Percentiles rank a stretch among this genome's conserved stretches.
Conservation (phyloP, 2,797 vertebrate species). For the Danio choprae region DNA sequence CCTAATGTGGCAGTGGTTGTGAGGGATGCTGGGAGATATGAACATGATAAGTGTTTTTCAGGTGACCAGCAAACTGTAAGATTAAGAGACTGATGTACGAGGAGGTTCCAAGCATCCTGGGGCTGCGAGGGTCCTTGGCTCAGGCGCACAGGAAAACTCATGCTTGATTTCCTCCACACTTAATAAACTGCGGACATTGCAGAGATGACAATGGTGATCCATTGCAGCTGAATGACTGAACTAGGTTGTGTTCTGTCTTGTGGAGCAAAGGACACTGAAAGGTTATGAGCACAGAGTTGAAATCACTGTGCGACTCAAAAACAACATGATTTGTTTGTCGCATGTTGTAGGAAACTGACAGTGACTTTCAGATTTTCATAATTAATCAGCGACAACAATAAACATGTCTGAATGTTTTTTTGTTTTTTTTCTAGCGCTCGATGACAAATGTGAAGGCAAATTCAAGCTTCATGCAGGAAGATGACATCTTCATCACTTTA, state of each 20-base stretch:
- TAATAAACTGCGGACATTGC: constrained; percentile 30
- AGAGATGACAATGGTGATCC: constrained; percentile 35
- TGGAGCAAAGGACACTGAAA: constrained; percentile 2
- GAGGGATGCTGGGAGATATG: constrained; percentile 67
- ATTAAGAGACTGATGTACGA: constrained; percentile 63
- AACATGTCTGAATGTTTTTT: constrained; percentile 13
- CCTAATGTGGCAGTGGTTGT: not conserved
- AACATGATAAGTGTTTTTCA: constrained; percentile 73
- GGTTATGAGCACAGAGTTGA: constrained; percentile 10
- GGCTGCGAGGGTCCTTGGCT: constrained; percentile 37
- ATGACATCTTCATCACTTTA: constrained; percentile 58
- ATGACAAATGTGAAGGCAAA: constrained; percentile 38
- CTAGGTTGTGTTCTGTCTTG: constrained; percentile 14
- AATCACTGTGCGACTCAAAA: not conserved
- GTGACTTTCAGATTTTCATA: constrained; percentile 32
- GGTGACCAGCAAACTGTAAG: constrained; percentile 70
- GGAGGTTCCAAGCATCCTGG: constrained; percentile 48
- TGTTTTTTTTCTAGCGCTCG: constrained; percentile 15
- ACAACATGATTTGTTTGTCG: not conserved
- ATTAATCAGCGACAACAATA: constrained; percentile 52
- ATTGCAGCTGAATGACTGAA: constrained; percentile 39
- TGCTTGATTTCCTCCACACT: constrained; percentile 30
- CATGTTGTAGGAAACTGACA: not conserved
- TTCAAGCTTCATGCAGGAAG: constrained; percentile 45
- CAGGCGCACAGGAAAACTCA: constrained; percentile 36